Evolutionary conservation across 2,113 vertebrate genomes (phyloP), one percentile per base, ranked within the genome.

Genomic region (Colaptes auratus): DNA sequence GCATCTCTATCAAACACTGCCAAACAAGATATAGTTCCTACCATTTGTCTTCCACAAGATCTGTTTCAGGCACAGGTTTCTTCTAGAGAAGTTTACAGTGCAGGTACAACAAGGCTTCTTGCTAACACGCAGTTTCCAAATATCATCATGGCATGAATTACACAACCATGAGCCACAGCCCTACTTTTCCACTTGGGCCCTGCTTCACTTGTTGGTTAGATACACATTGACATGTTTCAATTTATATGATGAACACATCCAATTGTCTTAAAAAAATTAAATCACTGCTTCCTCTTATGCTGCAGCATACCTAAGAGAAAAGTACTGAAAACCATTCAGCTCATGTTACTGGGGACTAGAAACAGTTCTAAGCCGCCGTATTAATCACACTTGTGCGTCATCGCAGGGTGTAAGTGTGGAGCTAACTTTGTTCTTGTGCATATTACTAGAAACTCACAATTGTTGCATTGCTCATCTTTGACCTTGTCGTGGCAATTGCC

Each of bases 71-170:
- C 18, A 76, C 15, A 46, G 8, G 36, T 70, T 79, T 52, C 27
- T 64, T 44, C 28, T 33, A 19, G 0, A 70, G 30, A 24, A 60
- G 64, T 85, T 90, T 36, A 70, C 21, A 82, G 59, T 17, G n/a
- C 7, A 66, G 8, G 36, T 8, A 63, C 27, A 82, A 61, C 0
- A 0, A 84, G 52, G 24, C 20, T n/a, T 19, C 17, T 52, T 42
- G 17, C 25, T 56, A 63, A 27, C 2, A 2, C 20, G 35, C 2
- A 36, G 31, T 33, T n/a, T 65, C n/a, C 36, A 71, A 25, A 28
- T 36, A 53, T 14, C 23, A 27, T 2, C 1, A 2, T 18, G 71
- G 18, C 7, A 33, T 21, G 35, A 74, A 24, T 44, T 75, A 53
- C 20, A 56, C 36, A 80, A n/a, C 30, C 12, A 2, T 7, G 17